A percentile compares a stretch with the other conserved stretches of the same genome.
phyloP scores from a whole-genome alignment of 2,888 invertebrate genomes.

The Notocelia uddmanniana region DNA sequence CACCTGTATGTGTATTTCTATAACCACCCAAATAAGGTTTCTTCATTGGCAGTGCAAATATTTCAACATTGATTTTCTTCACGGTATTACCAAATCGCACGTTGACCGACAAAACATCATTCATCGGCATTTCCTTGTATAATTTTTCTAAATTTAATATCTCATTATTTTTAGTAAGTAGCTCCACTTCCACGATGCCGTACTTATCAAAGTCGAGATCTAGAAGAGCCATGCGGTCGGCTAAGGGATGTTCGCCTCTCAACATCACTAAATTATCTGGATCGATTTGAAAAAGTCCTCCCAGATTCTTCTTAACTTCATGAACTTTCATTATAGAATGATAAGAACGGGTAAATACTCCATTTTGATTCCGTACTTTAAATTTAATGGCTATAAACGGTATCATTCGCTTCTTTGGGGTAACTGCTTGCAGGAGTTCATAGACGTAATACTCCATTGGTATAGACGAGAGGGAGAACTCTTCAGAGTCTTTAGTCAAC shows the following conservation, averaged over 20 bases:
- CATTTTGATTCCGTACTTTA: slow-evolving; percentile 72
- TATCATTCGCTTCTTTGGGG: slow-evolving; percentile 73
- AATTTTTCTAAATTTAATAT: slow-evolving; percentile 74
- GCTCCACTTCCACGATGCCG: slow-evolving; percentile 78
- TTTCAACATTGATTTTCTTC: slow-evolving; percentile 80
- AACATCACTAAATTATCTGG: slow-evolving; percentile 79
- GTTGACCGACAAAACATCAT: slow-evolving; percentile 77
- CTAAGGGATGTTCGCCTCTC: slow-evolving; percentile 74
- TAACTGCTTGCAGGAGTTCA: slow-evolving; percentile 71
- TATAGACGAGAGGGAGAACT: slow-evolving; percentile 72
- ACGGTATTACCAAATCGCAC: slow-evolving; percentile 72
- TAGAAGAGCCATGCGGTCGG: slow-evolving; percentile 74
- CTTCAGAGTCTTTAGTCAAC: slow-evolving; percentile 76
- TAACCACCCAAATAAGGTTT: slow-evolving; percentile 95
- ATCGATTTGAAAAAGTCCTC: slow-evolving; percentile 84
- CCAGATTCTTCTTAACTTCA: slow-evolving; percentile 87
- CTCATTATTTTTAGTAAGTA: slow-evolving; percentile 74
- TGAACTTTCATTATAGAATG: slow-evolving; percentile 82
- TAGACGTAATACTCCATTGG: slow-evolving; percentile 77
- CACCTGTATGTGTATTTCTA: slow-evolving; percentile 88
- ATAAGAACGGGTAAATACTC: slow-evolving; percentile 82
- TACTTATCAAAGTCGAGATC: slow-evolving; percentile 81
- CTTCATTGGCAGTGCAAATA: slow-evolving; percentile 80
- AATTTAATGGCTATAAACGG: slow-evolving; percentile 82
- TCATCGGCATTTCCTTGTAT: slow-evolving; percentile 74